Evolutionary conservation across 2,113 vertebrate species (phyloP).

Genomic region (Strix aluco): DNA sequence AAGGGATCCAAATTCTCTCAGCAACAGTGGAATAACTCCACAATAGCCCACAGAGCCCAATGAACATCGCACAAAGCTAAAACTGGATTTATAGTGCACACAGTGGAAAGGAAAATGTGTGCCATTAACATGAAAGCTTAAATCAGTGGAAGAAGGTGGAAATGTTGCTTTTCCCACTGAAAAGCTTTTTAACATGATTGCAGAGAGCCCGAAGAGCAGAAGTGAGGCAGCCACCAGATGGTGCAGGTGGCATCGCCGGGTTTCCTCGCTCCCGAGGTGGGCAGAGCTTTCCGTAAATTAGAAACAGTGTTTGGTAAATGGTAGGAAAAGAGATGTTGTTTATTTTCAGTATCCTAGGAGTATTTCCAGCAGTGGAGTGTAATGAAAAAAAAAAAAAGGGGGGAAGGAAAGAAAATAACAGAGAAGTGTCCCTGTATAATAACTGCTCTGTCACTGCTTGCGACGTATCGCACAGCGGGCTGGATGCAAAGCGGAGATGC

Average conservation of each 20-base stretch:
- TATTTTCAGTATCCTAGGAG: neutral
- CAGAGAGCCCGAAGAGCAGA: neutral
- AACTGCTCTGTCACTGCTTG: neutral
- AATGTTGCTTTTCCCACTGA: neutral
- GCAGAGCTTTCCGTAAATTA: neutral
- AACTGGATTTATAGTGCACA: neutral
- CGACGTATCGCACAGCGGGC: rapidly evolving
- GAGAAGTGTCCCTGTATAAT: neutral
- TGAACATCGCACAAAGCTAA: neutral
- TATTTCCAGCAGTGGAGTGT: neutral
- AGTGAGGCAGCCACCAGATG: constrained; percentile 39
- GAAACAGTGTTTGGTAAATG: neutral
- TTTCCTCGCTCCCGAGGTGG: neutral
- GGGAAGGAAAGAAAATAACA: neutral
- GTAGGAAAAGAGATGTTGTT: neutral
- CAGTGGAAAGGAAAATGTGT: neutral
- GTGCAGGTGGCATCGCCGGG: neutral
- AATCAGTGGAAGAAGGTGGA: neutral
- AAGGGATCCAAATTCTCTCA: constrained; percentile 10
- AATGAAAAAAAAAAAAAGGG: neutral
- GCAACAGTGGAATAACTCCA: neutral
- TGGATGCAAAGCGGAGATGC: neutral
- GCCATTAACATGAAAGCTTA: neutral
- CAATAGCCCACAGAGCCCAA: neutral
- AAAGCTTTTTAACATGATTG: neutral